Conservation (phyloP, 2,797 vertebrate genomes). For the Enteromius thamalakanensis region DNA sequence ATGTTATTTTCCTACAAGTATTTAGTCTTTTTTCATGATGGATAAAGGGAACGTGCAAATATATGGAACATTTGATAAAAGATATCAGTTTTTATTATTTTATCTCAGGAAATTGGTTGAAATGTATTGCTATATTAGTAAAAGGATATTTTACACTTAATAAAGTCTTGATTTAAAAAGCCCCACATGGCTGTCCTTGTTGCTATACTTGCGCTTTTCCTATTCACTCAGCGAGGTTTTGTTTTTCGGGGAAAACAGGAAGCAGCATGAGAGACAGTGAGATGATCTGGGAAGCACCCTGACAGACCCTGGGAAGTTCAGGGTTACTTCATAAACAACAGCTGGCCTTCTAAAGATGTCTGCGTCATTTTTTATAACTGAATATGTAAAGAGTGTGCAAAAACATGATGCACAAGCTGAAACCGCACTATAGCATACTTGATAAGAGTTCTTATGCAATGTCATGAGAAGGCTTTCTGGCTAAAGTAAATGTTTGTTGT, state of each 20-base stretch:
- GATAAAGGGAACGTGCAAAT: background rate
- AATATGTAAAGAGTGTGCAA: background rate
- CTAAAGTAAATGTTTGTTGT: conserved; percentile 52
- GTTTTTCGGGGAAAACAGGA: conserved; percentile 35
- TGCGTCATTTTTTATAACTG: background rate
- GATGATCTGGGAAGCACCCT: conserved; percentile 23
- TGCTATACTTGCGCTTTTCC: background rate
- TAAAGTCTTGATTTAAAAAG: conserved; percentile 29
- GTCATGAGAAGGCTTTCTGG: conserved; percentile 35
- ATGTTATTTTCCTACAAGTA: conserved; percentile 19
- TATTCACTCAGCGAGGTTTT: background rate
- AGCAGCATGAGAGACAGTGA: background rate
- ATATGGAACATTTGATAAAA: background rate
- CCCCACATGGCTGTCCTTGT: background rate
- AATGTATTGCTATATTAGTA: conserved; percentile 12
- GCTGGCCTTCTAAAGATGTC: conserved; percentile 23
- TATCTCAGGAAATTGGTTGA: conserved; percentile 2
- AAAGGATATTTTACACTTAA: background rate
- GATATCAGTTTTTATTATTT: background rate
- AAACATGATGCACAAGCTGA: background rate
- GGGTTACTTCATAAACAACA: conserved; percentile 41
- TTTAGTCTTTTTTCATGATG: conserved; percentile 15
- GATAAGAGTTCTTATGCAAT: conserved; percentile 5
- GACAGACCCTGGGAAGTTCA: conserved; percentile 16
- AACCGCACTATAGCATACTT: background rate